Conservation (phyloP, 2,113 vertebrate species). For the Alectura lathami region DNA sequence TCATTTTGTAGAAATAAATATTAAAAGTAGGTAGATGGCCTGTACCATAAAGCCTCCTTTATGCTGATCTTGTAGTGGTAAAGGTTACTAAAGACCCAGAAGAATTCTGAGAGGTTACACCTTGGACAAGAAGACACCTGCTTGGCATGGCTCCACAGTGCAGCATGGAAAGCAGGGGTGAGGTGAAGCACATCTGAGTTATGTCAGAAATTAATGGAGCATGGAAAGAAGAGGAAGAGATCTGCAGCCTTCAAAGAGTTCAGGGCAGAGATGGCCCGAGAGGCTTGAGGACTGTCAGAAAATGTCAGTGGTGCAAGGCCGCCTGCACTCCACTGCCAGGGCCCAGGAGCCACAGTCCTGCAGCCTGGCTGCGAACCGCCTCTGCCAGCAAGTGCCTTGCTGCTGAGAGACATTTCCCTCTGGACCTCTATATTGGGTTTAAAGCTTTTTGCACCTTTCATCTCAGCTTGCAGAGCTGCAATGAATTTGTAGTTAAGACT, state of each 20-base stretch:
- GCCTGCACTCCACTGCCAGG: neutral
- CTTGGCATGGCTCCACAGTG: neutral
- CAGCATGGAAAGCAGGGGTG: fast-evolving
- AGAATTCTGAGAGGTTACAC: neutral
- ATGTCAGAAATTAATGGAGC: neutral
- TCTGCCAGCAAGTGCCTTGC: neutral
- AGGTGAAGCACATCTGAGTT: neutral
- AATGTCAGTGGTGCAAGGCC: neutral
- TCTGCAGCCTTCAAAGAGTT: fast-evolving
- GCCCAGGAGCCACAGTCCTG: neutral
- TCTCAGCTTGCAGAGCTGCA: neutral
- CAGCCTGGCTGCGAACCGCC: neutral
- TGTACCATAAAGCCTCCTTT: too few relatives aligned
- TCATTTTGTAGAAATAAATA: neutral
- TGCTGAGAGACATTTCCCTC: neutral
- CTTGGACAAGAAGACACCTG: neutral
- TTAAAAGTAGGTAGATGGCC: neutral
- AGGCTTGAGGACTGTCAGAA: neutral
- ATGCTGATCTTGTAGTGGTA: neutral
- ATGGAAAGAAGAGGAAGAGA: neutral
- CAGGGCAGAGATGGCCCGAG: neutral
- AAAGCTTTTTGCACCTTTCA: neutral
- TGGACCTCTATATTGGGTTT: neutral
- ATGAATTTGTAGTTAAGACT: neutral
- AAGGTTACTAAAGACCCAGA: neutral